A percentile compares a stretch with the other conserved stretches of the same genome.
phyloP scores from a whole-genome alignment of 2,797 vertebrate genomes.

The Mareca strepera region DNA sequence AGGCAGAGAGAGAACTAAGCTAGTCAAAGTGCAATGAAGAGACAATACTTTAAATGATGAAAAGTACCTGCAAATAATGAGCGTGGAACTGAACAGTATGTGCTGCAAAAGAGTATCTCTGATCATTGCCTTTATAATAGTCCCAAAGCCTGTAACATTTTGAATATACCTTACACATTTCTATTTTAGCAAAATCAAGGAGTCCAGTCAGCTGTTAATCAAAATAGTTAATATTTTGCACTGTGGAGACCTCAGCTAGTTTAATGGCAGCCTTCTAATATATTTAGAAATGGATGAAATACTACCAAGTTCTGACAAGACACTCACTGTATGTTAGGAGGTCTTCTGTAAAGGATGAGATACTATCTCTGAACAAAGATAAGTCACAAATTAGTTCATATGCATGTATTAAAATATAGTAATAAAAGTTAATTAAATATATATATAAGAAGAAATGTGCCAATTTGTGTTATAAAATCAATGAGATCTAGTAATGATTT shows the following conservation, averaged over 20 bases:
- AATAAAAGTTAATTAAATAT: background rate
- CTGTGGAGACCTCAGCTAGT: background rate
- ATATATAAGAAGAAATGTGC: background rate
- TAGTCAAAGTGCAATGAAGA: background rate
- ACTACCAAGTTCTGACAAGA: background rate
- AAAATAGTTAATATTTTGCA: background rate
- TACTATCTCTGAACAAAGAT: background rate
- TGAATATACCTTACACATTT: accelerated
- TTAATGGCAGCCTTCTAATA: background rate
- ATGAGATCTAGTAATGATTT: background rate
- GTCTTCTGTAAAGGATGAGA: background rate
- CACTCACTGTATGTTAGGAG: background rate
- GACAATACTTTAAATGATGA: background rate
- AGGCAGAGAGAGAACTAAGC: background rate
- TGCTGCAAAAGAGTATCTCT: background rate
- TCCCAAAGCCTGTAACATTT: background rate
- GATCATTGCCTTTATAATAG: background rate
- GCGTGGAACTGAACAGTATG: background rate
- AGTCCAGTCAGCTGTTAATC: background rate
- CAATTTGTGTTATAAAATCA: background rate
- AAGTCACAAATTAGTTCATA: background rate
- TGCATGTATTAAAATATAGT: background rate
- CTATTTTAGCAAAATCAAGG: background rate
- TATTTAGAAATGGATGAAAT: background rate
- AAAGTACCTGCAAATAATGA: background rate